phyloP scores from a whole-genome alignment of 2,888 invertebrate species.

The Exephanes ischioxanthus region DNA sequence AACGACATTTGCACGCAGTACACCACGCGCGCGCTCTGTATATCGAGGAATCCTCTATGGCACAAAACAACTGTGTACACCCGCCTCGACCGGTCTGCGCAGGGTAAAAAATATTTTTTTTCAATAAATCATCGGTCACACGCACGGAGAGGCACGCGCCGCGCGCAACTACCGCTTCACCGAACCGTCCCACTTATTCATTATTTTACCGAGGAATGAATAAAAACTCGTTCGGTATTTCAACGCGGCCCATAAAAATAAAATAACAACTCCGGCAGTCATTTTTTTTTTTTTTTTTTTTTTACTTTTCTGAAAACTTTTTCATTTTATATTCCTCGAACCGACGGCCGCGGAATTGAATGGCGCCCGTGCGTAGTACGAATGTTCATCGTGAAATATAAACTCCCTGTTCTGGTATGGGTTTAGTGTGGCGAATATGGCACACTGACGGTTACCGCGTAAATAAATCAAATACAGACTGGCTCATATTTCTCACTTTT shows the following conservation, averaged over 20 bases:
- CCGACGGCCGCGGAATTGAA: background rate
- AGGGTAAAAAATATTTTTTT: constrained; percentile 19
- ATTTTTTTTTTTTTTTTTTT: constrained; percentile 41
- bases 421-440: background rate
- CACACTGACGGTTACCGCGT: too few species aligned
- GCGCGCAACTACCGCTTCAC: constrained; percentile 2
- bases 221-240: constrained; percentile 47
- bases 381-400: background rate
- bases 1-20: too few species aligned
- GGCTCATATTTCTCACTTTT: background rate
- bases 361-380: background rate
- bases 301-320: constrained; percentile 46
- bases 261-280: background rate
- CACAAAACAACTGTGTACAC: background rate
- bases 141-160: constrained; percentile 23
- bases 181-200: constrained; percentile 22
- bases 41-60: background rate
- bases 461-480: too few species aligned
- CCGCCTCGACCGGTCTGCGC: background rate
- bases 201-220: constrained; percentile 18
- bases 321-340: constrained; percentile 35
- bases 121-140: constrained; percentile 50
- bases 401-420: background rate
- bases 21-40: too few species aligned
- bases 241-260: constrained; percentile 11